Percentiles rank a stretch among this genome's conserved stretches.
phyloP scores from a whole-genome alignment of 2,888 invertebrate genomes.

The Archips xylosteana region DNA sequence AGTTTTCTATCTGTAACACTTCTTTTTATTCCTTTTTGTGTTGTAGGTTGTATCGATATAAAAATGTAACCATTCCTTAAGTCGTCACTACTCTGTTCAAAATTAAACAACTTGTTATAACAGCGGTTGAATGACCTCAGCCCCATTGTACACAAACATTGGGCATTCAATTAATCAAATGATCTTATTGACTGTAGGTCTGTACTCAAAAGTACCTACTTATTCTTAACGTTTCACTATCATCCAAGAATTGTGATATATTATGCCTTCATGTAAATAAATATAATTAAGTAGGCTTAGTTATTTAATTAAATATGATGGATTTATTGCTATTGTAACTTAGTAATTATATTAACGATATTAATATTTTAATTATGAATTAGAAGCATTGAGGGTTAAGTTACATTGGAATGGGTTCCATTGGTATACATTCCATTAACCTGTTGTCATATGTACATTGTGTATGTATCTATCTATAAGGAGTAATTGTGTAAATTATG shows the following conservation, averaged over 20 bases:
- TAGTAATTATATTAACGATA: background rate
- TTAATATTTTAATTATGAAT: background rate
- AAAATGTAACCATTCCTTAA: background rate
- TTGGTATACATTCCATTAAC: background rate
- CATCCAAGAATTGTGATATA: constrained; percentile 60
- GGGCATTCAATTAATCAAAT: background rate
- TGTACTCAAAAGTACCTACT: background rate
- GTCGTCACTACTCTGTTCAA: background rate
- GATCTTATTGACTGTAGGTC: background rate
- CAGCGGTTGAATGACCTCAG: background rate
- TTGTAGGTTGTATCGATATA: background rate
- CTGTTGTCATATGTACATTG: background rate
- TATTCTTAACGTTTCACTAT: constrained; percentile 50
- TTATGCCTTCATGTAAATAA: constrained; percentile 57
- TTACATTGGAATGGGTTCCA: background rate
- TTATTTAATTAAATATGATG: background rate
- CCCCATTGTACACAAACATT: background rate
- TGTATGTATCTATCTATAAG: background rate
- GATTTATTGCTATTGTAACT: background rate
- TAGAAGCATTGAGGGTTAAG: background rate
- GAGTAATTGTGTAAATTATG: background rate
- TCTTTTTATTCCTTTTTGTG: background rate
- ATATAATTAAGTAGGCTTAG: constrained; percentile 46
- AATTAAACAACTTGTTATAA: background rate
- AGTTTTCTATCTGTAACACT: background rate